Conservation (phyloP, 2,888 invertebrate genomes). For the Parnassius glacialis region DNA sequence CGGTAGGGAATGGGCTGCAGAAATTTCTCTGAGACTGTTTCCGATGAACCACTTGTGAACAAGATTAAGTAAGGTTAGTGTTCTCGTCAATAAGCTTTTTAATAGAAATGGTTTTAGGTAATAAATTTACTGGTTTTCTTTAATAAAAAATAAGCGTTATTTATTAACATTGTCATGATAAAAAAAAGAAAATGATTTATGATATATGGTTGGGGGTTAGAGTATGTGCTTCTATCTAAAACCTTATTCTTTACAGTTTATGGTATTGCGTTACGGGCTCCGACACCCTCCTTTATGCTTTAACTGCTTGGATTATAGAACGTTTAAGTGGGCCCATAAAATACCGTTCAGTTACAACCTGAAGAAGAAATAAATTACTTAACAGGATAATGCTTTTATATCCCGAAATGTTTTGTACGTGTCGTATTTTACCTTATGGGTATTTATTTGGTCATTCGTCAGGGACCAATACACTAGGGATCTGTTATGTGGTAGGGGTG, state of each 20-base stretch:
- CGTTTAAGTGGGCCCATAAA: slow-evolving; percentile 76
- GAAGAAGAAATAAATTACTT: slow-evolving; percentile 79
- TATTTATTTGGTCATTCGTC: slow-evolving; percentile 80
- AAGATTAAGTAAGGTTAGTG: slow-evolving; percentile 50
- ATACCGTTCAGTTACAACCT: slow-evolving; percentile 70
- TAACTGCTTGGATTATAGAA: slow-evolving; percentile 73
- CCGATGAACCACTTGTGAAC: slow-evolving; percentile 60
- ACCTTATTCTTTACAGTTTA: slow-evolving; percentile 63
- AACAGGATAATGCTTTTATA: slow-evolving; percentile 79
- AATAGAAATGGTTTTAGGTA: too few relatives aligned
- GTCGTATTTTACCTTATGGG: slow-evolving; percentile 74
- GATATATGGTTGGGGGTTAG: slow-evolving; percentile 38
- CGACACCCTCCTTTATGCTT: slow-evolving; percentile 69
- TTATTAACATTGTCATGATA: not conserved
- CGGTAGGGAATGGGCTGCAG: slow-evolving; percentile 45
- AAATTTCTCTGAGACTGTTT: slow-evolving; percentile 58
- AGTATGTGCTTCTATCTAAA: slow-evolving; percentile 61
- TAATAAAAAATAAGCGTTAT: too few relatives aligned
- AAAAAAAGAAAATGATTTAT: slow-evolving; percentile 60
- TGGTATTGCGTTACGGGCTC: slow-evolving; percentile 63
- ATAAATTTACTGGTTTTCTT: too few relatives aligned
- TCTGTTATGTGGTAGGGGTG: slow-evolving; percentile 74
- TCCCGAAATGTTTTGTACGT: slow-evolving; percentile 75
- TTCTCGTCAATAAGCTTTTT: slow-evolving; percentile 21
- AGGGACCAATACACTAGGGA: slow-evolving; percentile 71